Evolutionary conservation across 2,888 invertebrate species (phyloP).

Genomic region (Tinea semifulvella): DNA sequence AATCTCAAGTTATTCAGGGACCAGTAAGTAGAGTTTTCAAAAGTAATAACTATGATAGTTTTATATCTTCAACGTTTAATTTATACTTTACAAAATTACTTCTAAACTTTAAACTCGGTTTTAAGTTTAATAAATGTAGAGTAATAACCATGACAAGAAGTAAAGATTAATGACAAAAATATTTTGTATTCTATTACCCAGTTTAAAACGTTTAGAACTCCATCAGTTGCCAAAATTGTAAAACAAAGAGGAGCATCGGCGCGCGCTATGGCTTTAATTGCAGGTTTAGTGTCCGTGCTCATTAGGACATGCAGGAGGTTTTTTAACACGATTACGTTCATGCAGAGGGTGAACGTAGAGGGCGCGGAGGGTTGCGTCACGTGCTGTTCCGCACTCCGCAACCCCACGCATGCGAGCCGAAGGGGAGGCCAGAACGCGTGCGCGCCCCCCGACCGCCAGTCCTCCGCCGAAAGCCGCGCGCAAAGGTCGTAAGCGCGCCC

Average conservation of each 20-base stretch:
- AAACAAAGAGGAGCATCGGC: constrained; percentile 42
- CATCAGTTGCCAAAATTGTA: constrained; percentile 47
- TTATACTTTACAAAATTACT: too few relatives aligned
- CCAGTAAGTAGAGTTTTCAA: too few relatives aligned
- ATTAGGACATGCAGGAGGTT: constrained; percentile 59
- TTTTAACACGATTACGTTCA: constrained; percentile 23
- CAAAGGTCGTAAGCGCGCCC: constrained; percentile 43
- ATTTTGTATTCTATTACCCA: too few relatives aligned
- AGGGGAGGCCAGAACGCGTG: constrained; percentile 56
- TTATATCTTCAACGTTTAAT: too few relatives aligned
- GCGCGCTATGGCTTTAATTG: constrained; percentile 45
- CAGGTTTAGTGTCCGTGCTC: constrained; percentile 56
- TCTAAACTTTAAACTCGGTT: too few relatives aligned
- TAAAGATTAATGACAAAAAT: too few relatives aligned
- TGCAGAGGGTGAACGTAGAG: constrained; percentile 34
- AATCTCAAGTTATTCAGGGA: too few relatives aligned
- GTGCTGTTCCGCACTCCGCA: constrained; percentile 65
- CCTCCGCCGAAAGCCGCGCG: constrained; percentile 63
- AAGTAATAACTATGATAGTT: too few relatives aligned
- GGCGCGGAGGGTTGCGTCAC: constrained; percentile 65
- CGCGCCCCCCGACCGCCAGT: constrained; percentile 60
- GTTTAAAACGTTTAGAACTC: constrained; percentile 38
- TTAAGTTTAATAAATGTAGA: too few relatives aligned
- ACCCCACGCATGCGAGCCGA: constrained; percentile 65
- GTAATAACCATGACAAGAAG: too few relatives aligned